Evolutionary conservation across 1,140 invertebrate species (phyloP), one percentile per base, ranked within the genome.

Genomic region (Dreissena polymorpha): DNA sequence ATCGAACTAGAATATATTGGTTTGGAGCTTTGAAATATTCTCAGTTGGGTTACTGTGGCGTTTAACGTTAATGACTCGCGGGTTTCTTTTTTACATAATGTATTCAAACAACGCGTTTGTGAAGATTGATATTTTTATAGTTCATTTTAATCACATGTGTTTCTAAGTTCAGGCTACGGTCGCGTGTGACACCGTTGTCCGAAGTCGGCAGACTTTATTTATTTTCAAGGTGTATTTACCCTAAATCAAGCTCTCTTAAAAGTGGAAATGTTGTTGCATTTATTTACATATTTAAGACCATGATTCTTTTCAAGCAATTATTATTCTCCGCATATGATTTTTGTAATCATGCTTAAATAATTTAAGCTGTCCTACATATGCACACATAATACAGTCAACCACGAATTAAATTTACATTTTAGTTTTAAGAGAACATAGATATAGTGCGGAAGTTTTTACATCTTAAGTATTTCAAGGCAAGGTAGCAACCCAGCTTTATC

Each of bases 161-260:
- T n/a, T n/a, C n/a, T n/a, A n/a, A n/a, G 92, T 93, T 2, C 92
- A 97, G 96, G 97, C 65, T 97, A 97, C 93, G 97, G 97, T 16
- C 96, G 97, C 90, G n/a, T n/a, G 96, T 97, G 49, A 96, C 96
- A 0, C 97, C 97, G 10, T 92, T 97, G 29, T 96, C 96, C 49
- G 95, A 96, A 92, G 95, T 94, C 14, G 97, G 97, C 13, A 97
- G 97, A 93, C 6, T n/a, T 23, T 25, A 16, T 16, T 12, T 21
- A 13, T 72, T 18, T 13, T 53, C 23, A 21, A 72, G 23, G 12
- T 68, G 16, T 14, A 18, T 50, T 50, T 0, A 21, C 72, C 14
- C 10, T 6, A 18, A 49, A 27, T 14, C 50, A 83, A 63, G 55
- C 23, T 8, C 10, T n/a, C 21, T 13, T 6, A 6, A 10, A 60